Conservation (phyloP, 2,113 vertebrate genomes). For the Lathamus discolor region DNA sequence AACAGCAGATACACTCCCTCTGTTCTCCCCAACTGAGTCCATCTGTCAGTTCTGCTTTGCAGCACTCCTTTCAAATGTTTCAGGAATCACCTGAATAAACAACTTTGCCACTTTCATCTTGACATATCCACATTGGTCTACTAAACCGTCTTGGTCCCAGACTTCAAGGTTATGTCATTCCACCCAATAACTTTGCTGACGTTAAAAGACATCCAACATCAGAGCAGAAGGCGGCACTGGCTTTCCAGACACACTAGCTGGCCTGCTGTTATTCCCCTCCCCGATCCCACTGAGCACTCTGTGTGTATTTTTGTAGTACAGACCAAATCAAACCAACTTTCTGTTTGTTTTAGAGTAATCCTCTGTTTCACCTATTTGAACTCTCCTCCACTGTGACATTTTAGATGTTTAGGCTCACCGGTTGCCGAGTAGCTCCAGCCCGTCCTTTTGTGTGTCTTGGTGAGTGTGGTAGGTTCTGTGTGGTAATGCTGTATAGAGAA, state of each 20-base stretch:
- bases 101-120: conserved; percentile 16
- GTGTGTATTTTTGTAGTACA: background rate
- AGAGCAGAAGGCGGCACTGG: background rate
- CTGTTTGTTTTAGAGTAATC: background rate
- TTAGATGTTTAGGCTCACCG: rapidly evolving
- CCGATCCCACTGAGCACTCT: background rate
- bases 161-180: background rate
- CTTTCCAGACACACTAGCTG: background rate
- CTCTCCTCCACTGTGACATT: background rate
- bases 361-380: background rate
- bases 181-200: background rate
- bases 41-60: background rate
- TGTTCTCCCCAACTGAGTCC: background rate
- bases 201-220: background rate
- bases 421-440: background rate
- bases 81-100: conserved; percentile 20
- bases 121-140: background rate
- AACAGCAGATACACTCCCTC: background rate
- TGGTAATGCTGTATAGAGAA: background rate
- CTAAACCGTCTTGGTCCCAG: background rate
- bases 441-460: background rate
- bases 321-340: background rate
- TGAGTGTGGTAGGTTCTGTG: background rate
- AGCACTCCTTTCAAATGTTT: background rate
- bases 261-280: background rate